These are phyloP conservation scores for Bemisia tabaci DNA, from an alignment of 1,140 invertebrate genomes.

Conservation along the genomic window DNA sequence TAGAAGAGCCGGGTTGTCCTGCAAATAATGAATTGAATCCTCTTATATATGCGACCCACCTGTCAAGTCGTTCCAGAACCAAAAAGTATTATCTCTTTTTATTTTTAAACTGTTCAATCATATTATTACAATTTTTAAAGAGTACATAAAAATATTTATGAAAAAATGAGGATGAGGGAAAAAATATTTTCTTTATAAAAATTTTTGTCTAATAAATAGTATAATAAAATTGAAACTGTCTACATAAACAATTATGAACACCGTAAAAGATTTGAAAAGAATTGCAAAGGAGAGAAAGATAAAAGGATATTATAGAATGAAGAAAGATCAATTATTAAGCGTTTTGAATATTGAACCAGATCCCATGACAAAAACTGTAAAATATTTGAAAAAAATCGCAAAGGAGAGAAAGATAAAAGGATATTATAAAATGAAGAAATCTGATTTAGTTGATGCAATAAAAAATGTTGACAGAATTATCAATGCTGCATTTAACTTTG, in stretches of 20 bases:
- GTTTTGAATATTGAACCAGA: conserved; percentile 4
- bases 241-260: conserved; percentile 2
- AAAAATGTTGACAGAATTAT: conserved; percentile 1
- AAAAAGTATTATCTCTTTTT: no score
- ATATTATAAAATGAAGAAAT: conserved; percentile 9
- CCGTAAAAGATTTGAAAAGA: conserved; percentile 7
- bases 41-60: no score
- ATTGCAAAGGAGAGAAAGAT: conserved; percentile 7
- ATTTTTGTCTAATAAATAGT: conserved; percentile 10
- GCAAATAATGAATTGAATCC: no score
- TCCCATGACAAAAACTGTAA: background rate
- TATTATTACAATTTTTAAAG: no score
- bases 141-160: background rate
- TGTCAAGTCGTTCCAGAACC: no score
- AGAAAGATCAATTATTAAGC: conserved; percentile 4
- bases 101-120: no score
- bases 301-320: conserved; percentile 4
- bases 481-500: conserved; percentile 1
- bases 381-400: conserved; percentile 4
- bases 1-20: no score
- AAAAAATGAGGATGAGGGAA: background rate
- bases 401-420: conserved; percentile 4
- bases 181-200: conserved; percentile 5
- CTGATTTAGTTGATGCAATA: conserved; percentile 3
- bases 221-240: conserved; percentile 7